phyloP scores from a whole-genome alignment of 2,888 invertebrate genomes.

The Glomeris marginata region DNA sequence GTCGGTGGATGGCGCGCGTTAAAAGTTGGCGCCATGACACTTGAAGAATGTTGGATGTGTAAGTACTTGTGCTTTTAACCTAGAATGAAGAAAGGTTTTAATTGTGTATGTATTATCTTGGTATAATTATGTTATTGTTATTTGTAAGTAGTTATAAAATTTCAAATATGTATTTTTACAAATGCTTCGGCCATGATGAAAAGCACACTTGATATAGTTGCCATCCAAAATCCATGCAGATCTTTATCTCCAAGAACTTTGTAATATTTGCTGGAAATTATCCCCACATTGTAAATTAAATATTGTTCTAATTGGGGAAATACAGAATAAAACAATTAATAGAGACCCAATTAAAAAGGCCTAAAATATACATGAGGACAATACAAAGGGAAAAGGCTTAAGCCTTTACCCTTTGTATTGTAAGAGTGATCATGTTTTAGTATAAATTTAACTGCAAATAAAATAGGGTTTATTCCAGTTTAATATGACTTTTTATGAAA shows the following conservation, averaged over 20 bases:
- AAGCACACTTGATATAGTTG: constrained; percentile 19
- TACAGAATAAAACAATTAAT: constrained; percentile 13
- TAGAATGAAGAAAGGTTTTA: constrained; percentile 13
- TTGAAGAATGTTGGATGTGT: constrained; percentile 27
- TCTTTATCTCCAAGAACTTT: constrained; percentile 35
- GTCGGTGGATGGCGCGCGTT: constrained; percentile 32
- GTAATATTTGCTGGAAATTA: constrained; percentile 39
- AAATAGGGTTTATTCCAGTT: too few species aligned
- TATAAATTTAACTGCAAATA: too few species aligned
- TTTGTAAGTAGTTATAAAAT: neutral
- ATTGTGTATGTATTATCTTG: neutral
- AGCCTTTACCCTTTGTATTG: too few species aligned
- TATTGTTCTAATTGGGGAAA: constrained; percentile 33
- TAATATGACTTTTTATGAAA: neutral
- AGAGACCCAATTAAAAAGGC: too few species aligned
- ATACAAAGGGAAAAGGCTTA: too few species aligned
- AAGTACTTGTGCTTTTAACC: constrained; percentile 7
- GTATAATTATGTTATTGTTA: neutral
- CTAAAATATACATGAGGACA: too few species aligned
- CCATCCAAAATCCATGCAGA: constrained; percentile 28
- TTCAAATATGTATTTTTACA: constrained; percentile 22
- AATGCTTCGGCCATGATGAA: constrained; percentile 28
- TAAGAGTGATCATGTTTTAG: too few species aligned
- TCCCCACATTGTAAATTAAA: constrained; percentile 38
- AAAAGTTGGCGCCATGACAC: constrained; percentile 35